phyloP scores from a whole-genome alignment of 2,888 invertebrate species.

The Chrysolina americana region DNA sequence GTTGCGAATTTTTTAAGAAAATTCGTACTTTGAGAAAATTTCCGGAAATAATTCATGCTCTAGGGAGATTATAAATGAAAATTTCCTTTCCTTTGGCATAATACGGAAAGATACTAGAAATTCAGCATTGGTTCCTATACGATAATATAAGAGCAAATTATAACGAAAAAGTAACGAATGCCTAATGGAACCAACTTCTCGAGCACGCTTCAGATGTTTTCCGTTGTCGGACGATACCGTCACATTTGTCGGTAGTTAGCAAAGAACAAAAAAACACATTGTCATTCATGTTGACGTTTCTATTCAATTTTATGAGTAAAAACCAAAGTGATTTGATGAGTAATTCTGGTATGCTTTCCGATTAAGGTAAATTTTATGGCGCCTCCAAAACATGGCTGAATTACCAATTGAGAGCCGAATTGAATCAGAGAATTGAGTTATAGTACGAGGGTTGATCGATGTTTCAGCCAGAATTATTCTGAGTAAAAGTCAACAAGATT shows the following conservation, averaged over 20 bases:
- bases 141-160: too few species aligned
- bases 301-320: neutral
- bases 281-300: neutral
- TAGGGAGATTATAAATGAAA: too few species aligned
- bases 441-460: neutral
- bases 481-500: too few species aligned
- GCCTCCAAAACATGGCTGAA: neutral
- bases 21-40: too few species aligned
- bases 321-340: neutral
- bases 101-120: too few species aligned
- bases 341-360: neutral
- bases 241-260: neutral
- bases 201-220: neutral
- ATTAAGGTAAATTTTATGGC: constrained; percentile 9
- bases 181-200: too few species aligned
- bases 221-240: neutral
- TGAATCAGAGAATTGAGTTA: neutral
- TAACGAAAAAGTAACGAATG: neutral
- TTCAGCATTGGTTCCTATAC: too few species aligned
- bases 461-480: too few species aligned
- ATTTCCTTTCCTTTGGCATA: too few species aligned
- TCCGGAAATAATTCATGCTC: too few species aligned
- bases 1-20: too few species aligned
- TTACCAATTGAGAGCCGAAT: neutral
- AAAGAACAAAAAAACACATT: neutral